These are phyloP conservation scores for Rhodeus uyekii DNA, from an alignment of 2,797 vertebrate genomes.

Conservation along the genomic window DNA sequence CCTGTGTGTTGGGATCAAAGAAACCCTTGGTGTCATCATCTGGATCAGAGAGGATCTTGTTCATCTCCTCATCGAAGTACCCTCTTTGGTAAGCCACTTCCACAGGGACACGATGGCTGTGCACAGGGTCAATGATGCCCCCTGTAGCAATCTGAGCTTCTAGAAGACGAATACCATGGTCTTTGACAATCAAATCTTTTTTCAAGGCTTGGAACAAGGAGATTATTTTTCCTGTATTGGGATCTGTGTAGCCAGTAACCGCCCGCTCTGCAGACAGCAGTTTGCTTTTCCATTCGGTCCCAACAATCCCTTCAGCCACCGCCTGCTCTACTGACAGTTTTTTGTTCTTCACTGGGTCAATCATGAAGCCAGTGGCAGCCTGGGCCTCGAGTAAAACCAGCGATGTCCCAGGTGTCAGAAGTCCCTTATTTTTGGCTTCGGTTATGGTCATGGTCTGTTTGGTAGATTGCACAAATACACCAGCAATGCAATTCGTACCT, in stretches of 20 bases:
- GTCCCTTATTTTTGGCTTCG: constrained; percentile 64
- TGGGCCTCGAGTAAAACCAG: constrained; percentile 76
- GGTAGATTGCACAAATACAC: constrained; percentile 71
- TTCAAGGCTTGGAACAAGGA: constrained; percentile 86
- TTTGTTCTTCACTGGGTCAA: constrained; percentile 75
- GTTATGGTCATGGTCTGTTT: constrained; percentile 72
- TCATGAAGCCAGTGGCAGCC: constrained; percentile 77
- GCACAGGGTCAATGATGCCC: constrained; percentile 77
- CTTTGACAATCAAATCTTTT: constrained; percentile 81
- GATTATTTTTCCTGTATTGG: constrained; percentile 77
- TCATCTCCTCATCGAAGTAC: constrained; percentile 79
- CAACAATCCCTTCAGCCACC: constrained; percentile 71
- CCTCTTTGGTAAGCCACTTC: constrained; percentile 76
- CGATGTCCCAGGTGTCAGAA: constrained; percentile 73
- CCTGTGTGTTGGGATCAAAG: constrained; percentile 82
- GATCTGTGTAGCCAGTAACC: constrained; percentile 84
- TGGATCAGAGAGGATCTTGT: constrained; percentile 71
- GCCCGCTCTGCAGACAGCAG: constrained; percentile 82
- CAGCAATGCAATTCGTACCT: constrained; percentile 82
- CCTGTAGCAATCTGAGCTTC: constrained; percentile 89
- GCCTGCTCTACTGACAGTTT: constrained; percentile 86
- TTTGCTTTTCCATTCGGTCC: constrained; percentile 81
- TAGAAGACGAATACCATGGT: constrained; percentile 82
- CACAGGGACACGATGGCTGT: constrained; percentile 78
- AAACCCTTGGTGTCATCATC: constrained; percentile 80